Conservation (phyloP, 1,140 invertebrate species). For the Drosophila lini region DNA sequence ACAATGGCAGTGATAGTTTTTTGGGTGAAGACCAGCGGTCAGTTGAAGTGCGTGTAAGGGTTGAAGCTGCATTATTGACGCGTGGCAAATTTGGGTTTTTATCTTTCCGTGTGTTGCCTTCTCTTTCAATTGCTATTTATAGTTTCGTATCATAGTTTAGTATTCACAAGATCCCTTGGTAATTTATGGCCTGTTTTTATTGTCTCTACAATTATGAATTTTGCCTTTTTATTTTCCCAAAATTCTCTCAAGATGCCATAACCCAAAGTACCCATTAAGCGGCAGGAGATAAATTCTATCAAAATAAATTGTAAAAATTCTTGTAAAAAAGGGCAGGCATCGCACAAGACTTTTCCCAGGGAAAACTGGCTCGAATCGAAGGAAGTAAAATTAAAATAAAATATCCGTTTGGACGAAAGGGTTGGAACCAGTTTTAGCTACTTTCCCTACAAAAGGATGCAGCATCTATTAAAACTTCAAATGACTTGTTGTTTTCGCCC, state of each 20-base stretch:
- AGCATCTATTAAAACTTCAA: conserved; percentile 79
- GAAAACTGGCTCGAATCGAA: conserved; percentile 33
- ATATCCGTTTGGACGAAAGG: conserved; percentile 39
- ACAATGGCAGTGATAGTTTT: conserved; percentile 47
- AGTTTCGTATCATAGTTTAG: not conserved
- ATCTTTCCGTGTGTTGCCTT: not conserved
- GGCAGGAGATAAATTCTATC: conserved; percentile 63
- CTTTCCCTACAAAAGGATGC: conserved; percentile 69
- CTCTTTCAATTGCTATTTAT: not conserved
- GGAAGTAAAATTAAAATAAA: conserved; percentile 68
- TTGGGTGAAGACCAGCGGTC: conserved; percentile 53
- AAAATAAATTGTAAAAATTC: conserved; percentile 51
- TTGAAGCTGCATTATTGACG: conserved; percentile 41
- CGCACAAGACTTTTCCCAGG: conserved; percentile 44
- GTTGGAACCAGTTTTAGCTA: conserved; percentile 70
- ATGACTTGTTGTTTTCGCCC: conserved; percentile 75
- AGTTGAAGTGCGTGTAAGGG: conserved; percentile 59
- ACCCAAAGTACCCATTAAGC: conserved; percentile 47
- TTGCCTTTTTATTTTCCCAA: conserved; percentile 47
- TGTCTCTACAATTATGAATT: conserved; percentile 36
- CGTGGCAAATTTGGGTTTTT: conserved; percentile 20
- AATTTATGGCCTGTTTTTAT: not conserved
- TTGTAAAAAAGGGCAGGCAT: conserved; percentile 14
- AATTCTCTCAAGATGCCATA: conserved; percentile 37
- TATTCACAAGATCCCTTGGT: not conserved